Base-by-base conservation (phyloP, 1,140 invertebrate genomes). In the Drosophila subpulchrella region DNA sequence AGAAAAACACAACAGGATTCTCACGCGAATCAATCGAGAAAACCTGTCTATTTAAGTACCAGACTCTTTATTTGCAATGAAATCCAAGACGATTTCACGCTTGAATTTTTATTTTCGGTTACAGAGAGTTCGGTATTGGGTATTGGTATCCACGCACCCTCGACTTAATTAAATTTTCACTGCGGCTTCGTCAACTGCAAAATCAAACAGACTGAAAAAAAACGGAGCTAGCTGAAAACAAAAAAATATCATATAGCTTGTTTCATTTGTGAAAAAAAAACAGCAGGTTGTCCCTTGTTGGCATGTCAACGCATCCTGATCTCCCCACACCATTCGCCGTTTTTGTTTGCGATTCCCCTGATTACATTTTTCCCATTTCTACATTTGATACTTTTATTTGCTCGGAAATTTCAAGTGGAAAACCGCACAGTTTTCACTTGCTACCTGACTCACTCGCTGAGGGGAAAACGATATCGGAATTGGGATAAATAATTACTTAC, bases 101-200 rank as follows among this genome's bases (percentile, higher is more conserved):
- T 79, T 79, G 71, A 76, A 61, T 67, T 75, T 66, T 46, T 47
- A 65, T 58, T 54, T 51, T 48, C 51, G 75, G 63, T 71, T 74
- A 55, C 70, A 39, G 60, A 44, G 55, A 48, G 50, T 53, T 62
- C 39, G 42, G 61, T 47, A 71, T 71, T 70, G 47, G 36, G 24
- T 73, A 68, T 34, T 53, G 67, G 59, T 75, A 56, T 75, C 57
- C 62, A 63, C 47, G 53, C 65, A 60, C 42, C 59, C 67, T 71
- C 84, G 65, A 88, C 78, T 89, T 89, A 89, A 89, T 89, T 89
- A 89, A 89, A 89, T 89, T 89, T 89, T 81, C 81, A 90, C 84
- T 90, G 85, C 85, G 81, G 83, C 84, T 89, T 90, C 84, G 81
- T 78, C 73, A 84, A 83, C 75, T 42, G 72, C 57, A 66, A 82